Evolutionary conservation across 2,888 invertebrate species (phyloP).

Genomic region (Chydorus sphaericus): DNA sequence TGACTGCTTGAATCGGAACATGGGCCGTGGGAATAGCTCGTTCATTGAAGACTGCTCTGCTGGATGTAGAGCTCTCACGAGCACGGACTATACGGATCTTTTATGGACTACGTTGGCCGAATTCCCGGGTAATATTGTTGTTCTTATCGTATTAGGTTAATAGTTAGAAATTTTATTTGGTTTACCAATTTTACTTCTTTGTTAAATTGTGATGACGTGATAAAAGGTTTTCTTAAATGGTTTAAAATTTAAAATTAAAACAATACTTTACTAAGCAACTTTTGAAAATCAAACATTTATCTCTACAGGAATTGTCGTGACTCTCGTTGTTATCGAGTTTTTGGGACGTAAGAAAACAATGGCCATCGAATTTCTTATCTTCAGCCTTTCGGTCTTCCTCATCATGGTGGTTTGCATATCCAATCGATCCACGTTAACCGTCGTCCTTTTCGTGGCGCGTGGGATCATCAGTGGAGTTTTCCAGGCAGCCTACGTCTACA

Average conservation of each 20-base stretch:
- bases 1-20: neutral
- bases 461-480: conserved; percentile 88
- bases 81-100: conserved; percentile 79
- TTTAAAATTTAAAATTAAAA: neutral
- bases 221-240: too few relatives aligned
- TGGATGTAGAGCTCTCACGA: conserved; percentile 54
- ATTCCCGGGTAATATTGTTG: conserved; percentile 56
- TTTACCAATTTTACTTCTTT: neutral
- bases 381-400: conserved; percentile 56
- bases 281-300: conserved; percentile 4
- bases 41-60: conserved; percentile 41
- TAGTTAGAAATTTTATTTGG: neutral
- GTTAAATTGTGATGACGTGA: too few relatives aligned
- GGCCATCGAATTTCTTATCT: conserved; percentile 79
- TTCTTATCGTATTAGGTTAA: neutral
- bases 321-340: conserved; percentile 74
- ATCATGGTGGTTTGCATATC: conserved; percentile 52
- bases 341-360: conserved; percentile 83
- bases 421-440: conserved; percentile 46
- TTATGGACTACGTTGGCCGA: conserved; percentile 88
- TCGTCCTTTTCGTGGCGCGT: conserved; percentile 70
- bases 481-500: conserved; percentile 90
- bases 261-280: neutral
- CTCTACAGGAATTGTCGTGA: conserved; percentile 62
- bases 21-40: conserved; percentile 23